phyloP scores from a whole-genome alignment of 1,140 invertebrate genomes.

The Portunus trituberculatus region DNA sequence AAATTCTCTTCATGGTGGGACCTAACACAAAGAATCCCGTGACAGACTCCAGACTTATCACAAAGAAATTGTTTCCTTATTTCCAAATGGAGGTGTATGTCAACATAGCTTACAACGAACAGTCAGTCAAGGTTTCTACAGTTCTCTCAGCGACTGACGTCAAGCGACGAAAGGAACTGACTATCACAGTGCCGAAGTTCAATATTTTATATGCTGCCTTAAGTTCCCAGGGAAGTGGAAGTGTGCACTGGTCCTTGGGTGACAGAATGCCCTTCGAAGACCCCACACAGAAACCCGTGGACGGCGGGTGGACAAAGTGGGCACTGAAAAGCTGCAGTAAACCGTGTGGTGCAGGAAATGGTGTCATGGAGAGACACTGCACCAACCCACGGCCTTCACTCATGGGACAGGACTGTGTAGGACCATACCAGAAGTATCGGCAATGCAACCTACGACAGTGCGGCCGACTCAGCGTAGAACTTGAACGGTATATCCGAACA shows the following conservation, averaged over 20 bases:
- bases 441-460: background rate
- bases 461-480: background rate
- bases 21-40: background rate
- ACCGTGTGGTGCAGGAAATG: background rate
- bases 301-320: background rate
- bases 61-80: background rate
- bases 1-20: background rate
- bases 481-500: background rate
- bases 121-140: background rate
- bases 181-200: background rate
- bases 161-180: background rate
- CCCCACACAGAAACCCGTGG: background rate
- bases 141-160: background rate
- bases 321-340: background rate
- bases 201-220: background rate
- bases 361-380: background rate
- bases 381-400: background rate
- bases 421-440: background rate
- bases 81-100: background rate
- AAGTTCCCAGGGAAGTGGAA: background rate
- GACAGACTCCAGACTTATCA: background rate
- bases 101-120: background rate
- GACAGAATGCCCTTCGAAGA: background rate
- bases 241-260: background rate
- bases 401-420: background rate